Evolutionary conservation across 2,113 vertebrate genomes (phyloP).

Genomic region (Mormyrus lacerda): DNA sequence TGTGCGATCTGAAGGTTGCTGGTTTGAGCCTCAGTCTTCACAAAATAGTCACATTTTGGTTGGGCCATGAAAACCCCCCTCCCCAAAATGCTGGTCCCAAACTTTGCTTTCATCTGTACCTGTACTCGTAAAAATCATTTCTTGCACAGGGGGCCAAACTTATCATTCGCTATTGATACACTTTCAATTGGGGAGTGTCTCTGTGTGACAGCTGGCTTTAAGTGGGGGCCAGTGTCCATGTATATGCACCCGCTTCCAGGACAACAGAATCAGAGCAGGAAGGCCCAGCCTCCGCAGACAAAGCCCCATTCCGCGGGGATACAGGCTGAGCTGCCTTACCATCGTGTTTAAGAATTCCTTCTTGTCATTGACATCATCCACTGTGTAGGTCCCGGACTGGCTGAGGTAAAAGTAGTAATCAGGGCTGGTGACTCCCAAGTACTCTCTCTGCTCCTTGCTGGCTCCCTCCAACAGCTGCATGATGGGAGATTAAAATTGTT

Average conservation of each 20-base stretch:
- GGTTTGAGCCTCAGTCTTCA: background rate
- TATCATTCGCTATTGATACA: background rate
- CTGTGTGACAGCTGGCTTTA: background rate
- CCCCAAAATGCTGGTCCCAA: background rate
- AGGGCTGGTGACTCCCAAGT: constrained; percentile 64
- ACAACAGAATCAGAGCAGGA: background rate
- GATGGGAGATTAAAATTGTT: background rate
- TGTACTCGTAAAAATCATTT: background rate
- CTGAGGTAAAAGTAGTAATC: constrained; percentile 75
- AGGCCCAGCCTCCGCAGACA: background rate
- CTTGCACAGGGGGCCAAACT: background rate
- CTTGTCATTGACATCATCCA: constrained; percentile 67
- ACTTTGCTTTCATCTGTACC: background rate
- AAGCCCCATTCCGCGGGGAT: background rate
- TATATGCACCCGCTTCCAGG: background rate
- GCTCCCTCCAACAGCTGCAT: constrained; percentile 60
- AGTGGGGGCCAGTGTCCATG: background rate
- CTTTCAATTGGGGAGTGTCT: background rate
- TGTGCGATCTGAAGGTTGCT: background rate
- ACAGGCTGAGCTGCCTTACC: constrained; percentile 42
- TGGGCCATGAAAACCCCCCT: background rate
- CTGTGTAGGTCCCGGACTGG: constrained; percentile 66
- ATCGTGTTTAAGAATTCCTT: constrained; percentile 66
- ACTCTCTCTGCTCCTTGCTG: constrained; percentile 58
- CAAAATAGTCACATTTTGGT: background rate